Conservation (phyloP, 2,888 invertebrate genomes). For the Eupeodes luniger region DNA sequence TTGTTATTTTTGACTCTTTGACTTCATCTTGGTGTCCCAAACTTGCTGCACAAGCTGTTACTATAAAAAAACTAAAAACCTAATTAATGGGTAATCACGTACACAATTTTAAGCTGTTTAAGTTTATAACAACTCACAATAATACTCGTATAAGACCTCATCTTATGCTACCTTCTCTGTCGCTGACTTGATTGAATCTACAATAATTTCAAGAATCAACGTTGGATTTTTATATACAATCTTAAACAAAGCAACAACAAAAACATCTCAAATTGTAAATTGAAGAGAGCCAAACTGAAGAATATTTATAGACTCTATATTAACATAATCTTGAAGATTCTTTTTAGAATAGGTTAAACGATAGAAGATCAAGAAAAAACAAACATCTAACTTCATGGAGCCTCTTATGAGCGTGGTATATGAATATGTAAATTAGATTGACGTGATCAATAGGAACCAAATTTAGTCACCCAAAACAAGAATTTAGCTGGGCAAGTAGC, state of each 20-base stretch:
- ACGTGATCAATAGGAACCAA: neutral
- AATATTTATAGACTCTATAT: slow-evolving; percentile 28
- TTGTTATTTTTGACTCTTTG: neutral
- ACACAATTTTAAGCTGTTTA: neutral
- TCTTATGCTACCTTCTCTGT: slow-evolving; percentile 38
- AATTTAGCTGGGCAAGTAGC: neutral
- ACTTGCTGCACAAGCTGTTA: slow-evolving; percentile 31
- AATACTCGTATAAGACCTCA: slow-evolving; percentile 32
- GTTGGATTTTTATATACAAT: slow-evolving; percentile 55
- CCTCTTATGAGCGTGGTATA: neutral
- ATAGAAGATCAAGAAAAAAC: neutral
- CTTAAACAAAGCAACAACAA: neutral
- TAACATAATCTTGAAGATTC: slow-evolving; percentile 19
- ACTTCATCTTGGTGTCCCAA: slow-evolving; percentile 16
- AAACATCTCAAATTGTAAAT: neutral
- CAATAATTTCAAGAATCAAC: slow-evolving; percentile 18
- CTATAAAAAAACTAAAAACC: slow-evolving; percentile 43
- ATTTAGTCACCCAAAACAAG: neutral
- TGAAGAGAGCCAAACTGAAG: neutral
- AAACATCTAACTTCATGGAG: neutral
- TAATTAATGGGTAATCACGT: slow-evolving; percentile 15
- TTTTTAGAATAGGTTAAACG: slow-evolving; percentile 24
- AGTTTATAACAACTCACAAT: slow-evolving; percentile 47
- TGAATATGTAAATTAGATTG: slow-evolving; percentile 16
- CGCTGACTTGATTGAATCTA: slow-evolving; percentile 40